Evolutionary conservation across 2,113 vertebrate genomes (phyloP), one percentile per base, ranked within the genome.

Genomic region (Budorcas taxicolor): DNA sequence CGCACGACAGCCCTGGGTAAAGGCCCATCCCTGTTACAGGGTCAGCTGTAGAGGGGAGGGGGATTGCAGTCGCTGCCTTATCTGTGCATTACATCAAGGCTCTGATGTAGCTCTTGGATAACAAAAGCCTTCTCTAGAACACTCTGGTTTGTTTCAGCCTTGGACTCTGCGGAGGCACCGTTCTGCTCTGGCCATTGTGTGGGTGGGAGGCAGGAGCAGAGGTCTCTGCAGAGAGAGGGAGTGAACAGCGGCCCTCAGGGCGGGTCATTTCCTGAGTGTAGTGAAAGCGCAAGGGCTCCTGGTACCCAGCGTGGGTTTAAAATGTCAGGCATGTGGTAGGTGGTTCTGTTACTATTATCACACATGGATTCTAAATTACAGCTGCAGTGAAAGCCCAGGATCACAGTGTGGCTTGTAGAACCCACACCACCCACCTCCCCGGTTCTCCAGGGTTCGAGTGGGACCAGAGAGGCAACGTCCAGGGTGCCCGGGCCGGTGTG

Each of bases 51-150:
- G 12, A 40, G 36, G 52, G 52, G 33, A 53, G 19, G 87, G 33
- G 95, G 80, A 83, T 96, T 96, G 94, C 27, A 96, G 67, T 90
- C 17, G 84, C 97, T 58, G 96, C 1, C 57, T 36, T 33, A 9
- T 31, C 76, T 96, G 91, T 90, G n/a, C 52, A 97, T 98, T 93
- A 60, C 62, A 71, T 58, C 85, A 89, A 96, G 81, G 84, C 87
- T 96, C 10, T 97, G 58, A 88, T 92, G 97, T 95, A 94, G 93
- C 83, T 97, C 94, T 98, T 97, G 87, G 81, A 62, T 55, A 36
- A 94, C 98, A 90, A 55, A 55, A 29, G 9, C 27, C 78, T 84
- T 62, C 31, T 50, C 88, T 17, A 90, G 82, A 95, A 95, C 4
- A 85, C 71, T 6, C n/a, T 40, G 90, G 14, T 10, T 87, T 11